Percentiles rank a stretch among this genome's conserved stretches.
Evolutionary conservation across 2,888 invertebrate genomes (phyloP).

Genomic region (Cephus spinipes): DNA sequence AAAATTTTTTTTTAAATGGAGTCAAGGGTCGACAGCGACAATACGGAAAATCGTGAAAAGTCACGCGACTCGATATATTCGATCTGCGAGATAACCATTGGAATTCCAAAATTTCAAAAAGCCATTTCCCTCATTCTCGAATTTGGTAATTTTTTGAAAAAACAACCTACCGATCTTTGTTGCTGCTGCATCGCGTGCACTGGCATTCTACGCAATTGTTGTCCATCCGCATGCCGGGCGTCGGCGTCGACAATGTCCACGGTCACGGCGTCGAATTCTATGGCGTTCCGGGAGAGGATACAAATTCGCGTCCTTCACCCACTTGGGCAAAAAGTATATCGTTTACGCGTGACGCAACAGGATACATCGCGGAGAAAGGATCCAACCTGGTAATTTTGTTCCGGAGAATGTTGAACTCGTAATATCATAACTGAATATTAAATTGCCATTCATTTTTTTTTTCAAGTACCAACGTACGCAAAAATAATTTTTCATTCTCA

Average conservation of each 20-base stretch:
- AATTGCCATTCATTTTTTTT: background rate
- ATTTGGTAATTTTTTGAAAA: background rate
- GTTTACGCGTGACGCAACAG: constrained; percentile 44
- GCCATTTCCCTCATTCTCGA: background rate
- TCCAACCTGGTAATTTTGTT: constrained; percentile 25
- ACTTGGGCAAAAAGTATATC: constrained; percentile 51
- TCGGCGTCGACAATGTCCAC: background rate
- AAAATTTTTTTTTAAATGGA: background rate
- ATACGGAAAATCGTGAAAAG: background rate
- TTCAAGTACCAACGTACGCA: background rate
- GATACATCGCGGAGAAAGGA: constrained; percentile 43
- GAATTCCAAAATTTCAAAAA: background rate
- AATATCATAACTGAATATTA: background rate
- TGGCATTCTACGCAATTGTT: background rate
- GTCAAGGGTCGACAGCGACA: background rate
- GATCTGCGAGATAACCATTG: background rate
- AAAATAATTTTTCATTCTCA: background rate
- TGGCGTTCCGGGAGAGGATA: background rate
- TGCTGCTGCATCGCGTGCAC: background rate
- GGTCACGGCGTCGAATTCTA: background rate
- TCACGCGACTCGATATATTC: background rate
- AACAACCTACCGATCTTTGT: background rate
- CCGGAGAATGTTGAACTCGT: background rate
- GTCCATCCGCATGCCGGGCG: background rate
- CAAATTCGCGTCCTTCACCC: constrained; percentile 51